A percentile compares a stretch with the other conserved stretches of the same genome.
phyloP scores from a whole-genome alignment of 1,140 invertebrate genomes.

The Hycleus phaleratus region DNA sequence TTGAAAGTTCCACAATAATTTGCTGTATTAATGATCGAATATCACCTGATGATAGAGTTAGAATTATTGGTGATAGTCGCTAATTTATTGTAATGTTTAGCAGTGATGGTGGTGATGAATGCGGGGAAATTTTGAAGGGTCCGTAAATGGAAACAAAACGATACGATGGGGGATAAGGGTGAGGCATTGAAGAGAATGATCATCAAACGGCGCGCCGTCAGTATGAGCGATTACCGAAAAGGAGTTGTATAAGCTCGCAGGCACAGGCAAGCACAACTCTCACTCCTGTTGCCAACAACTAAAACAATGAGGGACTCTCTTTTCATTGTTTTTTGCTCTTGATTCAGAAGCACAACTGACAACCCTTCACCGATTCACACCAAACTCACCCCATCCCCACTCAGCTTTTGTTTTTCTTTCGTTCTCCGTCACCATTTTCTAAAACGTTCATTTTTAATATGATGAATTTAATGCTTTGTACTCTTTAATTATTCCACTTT shows the following conservation, averaged over 20 bases:
- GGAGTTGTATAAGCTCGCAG: slow-evolving; percentile 10
- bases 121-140: too few relatives aligned
- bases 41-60: too few relatives aligned
- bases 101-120: too few relatives aligned
- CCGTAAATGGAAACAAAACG: too few relatives aligned
- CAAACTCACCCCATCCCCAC: slow-evolving; percentile 15
- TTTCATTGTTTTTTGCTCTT: slow-evolving; percentile 38
- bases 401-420: slow-evolving; percentile 39
- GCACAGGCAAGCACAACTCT: slow-evolving; percentile 1
- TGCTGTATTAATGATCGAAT: too few relatives aligned
- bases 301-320: slow-evolving; percentile 38
- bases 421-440: slow-evolving; percentile 36
- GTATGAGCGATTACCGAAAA: slow-evolving; percentile 36
- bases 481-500: slow-evolving; percentile 41
- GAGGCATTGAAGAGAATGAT: not conserved
- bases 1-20: too few relatives aligned
- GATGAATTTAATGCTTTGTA: slow-evolving; percentile 42
- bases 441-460: slow-evolving; percentile 41
- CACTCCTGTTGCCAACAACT: slow-evolving; percentile 9
- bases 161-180: too few relatives aligned
- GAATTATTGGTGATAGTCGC: too few relatives aligned
- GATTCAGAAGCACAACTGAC: slow-evolving; percentile 36
- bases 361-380: slow-evolving; percentile 35
- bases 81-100: too few relatives aligned
- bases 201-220: slow-evolving; percentile 28